phyloP scores from a whole-genome alignment of 2,888 invertebrate species.

The Rhynchonema sp. region DNA sequence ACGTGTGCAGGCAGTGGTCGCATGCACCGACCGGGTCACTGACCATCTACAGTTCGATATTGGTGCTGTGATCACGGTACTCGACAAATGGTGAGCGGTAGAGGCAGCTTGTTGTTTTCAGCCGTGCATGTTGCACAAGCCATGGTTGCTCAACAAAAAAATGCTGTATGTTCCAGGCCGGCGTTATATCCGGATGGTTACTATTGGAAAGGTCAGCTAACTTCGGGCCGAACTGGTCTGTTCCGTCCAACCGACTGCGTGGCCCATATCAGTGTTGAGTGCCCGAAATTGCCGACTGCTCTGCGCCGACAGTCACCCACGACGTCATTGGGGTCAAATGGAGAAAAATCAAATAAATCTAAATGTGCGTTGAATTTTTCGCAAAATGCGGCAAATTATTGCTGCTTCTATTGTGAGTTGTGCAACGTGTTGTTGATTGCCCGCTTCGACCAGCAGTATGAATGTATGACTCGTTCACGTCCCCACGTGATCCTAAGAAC shows the following conservation, averaged over 20 bases:
- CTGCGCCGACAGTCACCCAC: too few species aligned
- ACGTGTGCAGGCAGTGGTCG: constrained; percentile 63
- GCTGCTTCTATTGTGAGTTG: too few species aligned
- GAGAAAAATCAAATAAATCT: too few species aligned
- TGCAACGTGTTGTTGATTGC: too few species aligned
- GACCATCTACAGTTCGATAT: constrained; percentile 62
- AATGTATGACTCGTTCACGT: too few species aligned
- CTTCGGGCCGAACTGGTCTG: constrained; percentile 71
- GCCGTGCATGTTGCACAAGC: not conserved
- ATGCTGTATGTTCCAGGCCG: constrained; percentile 12
- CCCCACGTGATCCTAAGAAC: too few species aligned
- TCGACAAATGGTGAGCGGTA: constrained; percentile 51
- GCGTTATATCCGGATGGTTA: constrained; percentile 18
- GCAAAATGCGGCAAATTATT: too few species aligned
- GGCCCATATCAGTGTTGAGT: constrained; percentile 54
- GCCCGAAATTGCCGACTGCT: not conserved
- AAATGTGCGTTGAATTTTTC: too few species aligned
- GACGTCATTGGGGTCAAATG: too few species aligned
- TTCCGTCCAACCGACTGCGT: constrained; percentile 76
- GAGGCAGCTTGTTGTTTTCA: not conserved
- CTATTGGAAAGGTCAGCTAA: constrained; percentile 73
- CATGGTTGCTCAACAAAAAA: not conserved
- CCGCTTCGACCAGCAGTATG: too few species aligned
- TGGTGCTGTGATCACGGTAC: constrained; percentile 73
- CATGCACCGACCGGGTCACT: constrained; percentile 38